A percentile compares a stretch with the other conserved stretches of the same genome.
Evolutionary conservation across 2,797 vertebrate species (phyloP).

Genomic region (Hydrophis major): DNA sequence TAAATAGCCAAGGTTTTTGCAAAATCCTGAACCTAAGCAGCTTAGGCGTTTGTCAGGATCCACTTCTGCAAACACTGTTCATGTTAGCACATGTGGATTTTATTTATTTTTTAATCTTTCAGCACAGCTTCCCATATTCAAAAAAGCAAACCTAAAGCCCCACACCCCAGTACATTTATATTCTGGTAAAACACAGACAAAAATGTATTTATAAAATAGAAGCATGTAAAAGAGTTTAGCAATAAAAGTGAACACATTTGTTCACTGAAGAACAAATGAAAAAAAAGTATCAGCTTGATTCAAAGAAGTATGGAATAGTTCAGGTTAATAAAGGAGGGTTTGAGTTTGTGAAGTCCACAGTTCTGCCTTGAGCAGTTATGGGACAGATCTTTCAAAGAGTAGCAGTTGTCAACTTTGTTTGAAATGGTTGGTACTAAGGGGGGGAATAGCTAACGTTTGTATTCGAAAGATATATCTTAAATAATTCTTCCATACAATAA

Average conservation of each 20-base stretch:
- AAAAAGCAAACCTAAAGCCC: background rate
- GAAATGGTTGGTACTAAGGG: background rate
- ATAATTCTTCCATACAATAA: background rate
- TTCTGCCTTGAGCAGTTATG: background rate
- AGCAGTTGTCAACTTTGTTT: background rate
- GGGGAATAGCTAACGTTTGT: background rate
- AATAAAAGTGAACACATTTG: background rate
- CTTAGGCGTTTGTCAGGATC: background rate
- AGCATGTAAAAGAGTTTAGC: background rate
- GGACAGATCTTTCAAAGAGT: background rate
- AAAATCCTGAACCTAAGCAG: background rate
- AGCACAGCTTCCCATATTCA: background rate
- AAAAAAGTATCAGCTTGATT: background rate
- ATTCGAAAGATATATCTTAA: background rate
- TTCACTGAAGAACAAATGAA: background rate
- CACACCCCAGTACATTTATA: background rate
- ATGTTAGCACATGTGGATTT: background rate
- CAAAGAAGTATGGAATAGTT: background rate
- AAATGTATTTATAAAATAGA: background rate
- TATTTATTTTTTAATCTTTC: background rate
- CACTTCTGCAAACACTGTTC: background rate
- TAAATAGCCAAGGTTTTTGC: background rate
- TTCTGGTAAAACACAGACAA: background rate
- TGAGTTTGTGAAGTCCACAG: background rate
- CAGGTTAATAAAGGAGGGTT: too few relatives aligned